A percentile compares a stretch with the other conserved stretches of the same genome.
These are phyloP conservation scores for Muscidifurax raptorellus DNA, from an alignment of 1,140 invertebrate species.

Conservation along the genomic window DNA sequence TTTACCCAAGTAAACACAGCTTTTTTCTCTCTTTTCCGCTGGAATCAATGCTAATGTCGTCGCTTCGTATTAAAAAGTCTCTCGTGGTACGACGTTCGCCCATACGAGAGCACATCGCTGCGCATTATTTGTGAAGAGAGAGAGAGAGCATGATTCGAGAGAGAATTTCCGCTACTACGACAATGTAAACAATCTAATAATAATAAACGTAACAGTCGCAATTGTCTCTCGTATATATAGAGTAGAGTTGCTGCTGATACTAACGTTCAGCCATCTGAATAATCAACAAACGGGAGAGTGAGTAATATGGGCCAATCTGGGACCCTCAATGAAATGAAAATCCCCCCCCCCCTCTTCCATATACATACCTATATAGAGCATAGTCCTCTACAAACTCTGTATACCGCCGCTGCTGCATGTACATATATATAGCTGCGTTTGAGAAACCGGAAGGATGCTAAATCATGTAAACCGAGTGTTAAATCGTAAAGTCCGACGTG, in stretches of 20 bases:
- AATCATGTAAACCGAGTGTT: slow-evolving; percentile 49
- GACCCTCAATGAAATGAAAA: not conserved
- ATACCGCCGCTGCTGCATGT: not conserved
- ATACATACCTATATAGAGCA: no score
- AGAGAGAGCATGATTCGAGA: no score
- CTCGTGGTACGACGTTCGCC: no score
- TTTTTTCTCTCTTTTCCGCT: not conserved
- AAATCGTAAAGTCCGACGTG: slow-evolving; percentile 46
- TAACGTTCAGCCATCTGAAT: not conserved
- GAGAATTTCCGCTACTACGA: no score
- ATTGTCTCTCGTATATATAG: not conserved
- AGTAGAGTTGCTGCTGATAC: not conserved
- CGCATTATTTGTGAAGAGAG: no score
- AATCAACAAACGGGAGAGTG: not conserved
- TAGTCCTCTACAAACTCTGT: no score
- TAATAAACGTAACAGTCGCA: slow-evolving; percentile 11
- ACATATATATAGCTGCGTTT: not conserved
- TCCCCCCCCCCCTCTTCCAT: not conserved
- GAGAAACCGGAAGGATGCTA: slow-evolving; percentile 24
- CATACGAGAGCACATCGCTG: no score
- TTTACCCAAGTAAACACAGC: not conserved
- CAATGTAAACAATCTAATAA: not conserved
- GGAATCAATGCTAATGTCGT: not conserved
- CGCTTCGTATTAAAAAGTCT: not conserved
- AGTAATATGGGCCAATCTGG: not conserved